Evolutionary conservation across 2,797 vertebrate species (phyloP).

Genomic region (Austrolebias charrua): DNA sequence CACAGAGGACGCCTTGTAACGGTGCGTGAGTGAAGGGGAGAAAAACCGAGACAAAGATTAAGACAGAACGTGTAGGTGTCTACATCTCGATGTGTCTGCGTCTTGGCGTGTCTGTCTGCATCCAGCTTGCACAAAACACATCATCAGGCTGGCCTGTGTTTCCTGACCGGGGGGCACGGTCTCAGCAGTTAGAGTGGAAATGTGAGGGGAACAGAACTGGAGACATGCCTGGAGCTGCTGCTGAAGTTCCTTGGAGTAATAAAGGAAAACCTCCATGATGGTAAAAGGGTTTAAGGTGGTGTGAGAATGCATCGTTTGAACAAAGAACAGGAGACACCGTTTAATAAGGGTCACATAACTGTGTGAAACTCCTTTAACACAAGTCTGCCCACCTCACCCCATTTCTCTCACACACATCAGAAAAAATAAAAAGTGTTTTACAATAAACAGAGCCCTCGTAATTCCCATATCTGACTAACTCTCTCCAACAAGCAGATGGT

Average conservation of each 20-base stretch:
- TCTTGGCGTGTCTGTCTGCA: slow-evolving; percentile 59
- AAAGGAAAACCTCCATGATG: slow-evolving; percentile 38
- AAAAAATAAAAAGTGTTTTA: slow-evolving; percentile 60
- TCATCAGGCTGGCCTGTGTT: slow-evolving; percentile 66
- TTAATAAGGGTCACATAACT: slow-evolving; percentile 18
- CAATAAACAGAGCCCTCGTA: slow-evolving; percentile 69
- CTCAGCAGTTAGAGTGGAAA: slow-evolving; percentile 55
- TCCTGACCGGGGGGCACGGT: slow-evolving; percentile 66
- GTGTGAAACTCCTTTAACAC: slow-evolving; percentile 22
- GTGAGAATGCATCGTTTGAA: slow-evolving; percentile 42
- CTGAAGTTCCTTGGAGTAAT: slow-evolving; percentile 56
- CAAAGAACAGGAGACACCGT: slow-evolving; percentile 25
- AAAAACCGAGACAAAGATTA: slow-evolving; percentile 9
- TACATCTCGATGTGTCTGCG: slow-evolving; percentile 41
- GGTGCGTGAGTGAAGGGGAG: slow-evolving; percentile 17
- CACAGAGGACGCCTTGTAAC: slow-evolving; percentile 41
- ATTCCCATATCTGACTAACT: slow-evolving; percentile 64
- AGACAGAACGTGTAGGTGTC: slow-evolving; percentile 46
- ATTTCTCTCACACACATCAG: slow-evolving; percentile 24
- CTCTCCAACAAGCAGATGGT: slow-evolving; percentile 64
- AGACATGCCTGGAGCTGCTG: slow-evolving; percentile 58
- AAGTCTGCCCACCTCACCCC: slow-evolving; percentile 22
- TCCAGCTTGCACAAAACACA: slow-evolving; percentile 70
- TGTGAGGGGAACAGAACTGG: slow-evolving; percentile 60
- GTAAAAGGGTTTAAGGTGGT: slow-evolving; percentile 34